These are phyloP conservation scores for Hafferia zeledoni DNA, from an alignment of 2,797 vertebrate species.

Conservation along the genomic window DNA sequence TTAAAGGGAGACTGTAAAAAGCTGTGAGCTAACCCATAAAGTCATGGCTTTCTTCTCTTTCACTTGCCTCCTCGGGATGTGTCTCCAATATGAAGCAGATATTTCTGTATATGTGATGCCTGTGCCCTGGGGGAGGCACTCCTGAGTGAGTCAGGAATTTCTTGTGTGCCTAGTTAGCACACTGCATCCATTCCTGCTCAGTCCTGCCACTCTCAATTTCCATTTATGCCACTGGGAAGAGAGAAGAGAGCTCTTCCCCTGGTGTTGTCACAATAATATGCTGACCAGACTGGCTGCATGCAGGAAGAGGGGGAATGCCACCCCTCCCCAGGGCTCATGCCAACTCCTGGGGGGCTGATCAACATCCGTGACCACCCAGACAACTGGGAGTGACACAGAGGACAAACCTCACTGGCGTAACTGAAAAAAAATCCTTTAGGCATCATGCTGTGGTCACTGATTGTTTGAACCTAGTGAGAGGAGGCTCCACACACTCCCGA, in stretches of 20 bases:
- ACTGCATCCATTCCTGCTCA: not conserved
- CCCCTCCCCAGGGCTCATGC: not conserved
- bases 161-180: not conserved
- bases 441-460: not conserved
- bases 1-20: not conserved
- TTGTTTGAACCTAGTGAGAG: not conserved
- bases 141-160: not conserved
- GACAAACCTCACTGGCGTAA: not conserved
- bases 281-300: not conserved
- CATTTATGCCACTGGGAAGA: not conserved
- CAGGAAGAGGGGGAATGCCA: not conserved
- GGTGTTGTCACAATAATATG: not conserved
- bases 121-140: not conserved
- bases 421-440: not conserved
- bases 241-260: not conserved
- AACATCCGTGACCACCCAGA: not conserved
- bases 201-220: not conserved
- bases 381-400: not conserved
- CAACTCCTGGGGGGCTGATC: not conserved
- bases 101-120: not conserved
- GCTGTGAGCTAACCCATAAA: not conserved
- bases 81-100: not conserved
- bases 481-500: not conserved
- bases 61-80: not conserved
- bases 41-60: not conserved